These are phyloP conservation scores for Nowickia ferox DNA, from an alignment of 2,888 invertebrate species.

Conservation along the genomic window DNA sequence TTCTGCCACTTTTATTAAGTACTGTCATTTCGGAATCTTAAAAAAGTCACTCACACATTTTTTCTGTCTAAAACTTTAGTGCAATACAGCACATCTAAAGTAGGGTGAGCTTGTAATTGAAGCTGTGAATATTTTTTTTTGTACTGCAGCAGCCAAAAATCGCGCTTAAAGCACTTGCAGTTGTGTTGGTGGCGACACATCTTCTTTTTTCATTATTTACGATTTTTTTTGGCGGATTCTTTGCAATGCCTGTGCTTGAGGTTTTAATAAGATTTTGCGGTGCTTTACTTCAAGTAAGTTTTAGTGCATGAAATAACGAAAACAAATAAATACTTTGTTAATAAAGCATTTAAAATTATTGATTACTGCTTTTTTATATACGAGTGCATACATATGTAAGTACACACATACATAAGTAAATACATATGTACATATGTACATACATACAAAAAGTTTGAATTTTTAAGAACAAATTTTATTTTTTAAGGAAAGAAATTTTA, in stretches of 20 bases:
- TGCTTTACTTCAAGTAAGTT: slow-evolving; percentile 38
- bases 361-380: slow-evolving; percentile 23
- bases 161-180: slow-evolving; percentile 61
- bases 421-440: no score
- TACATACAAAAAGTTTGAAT: neutral
- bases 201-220: slow-evolving; percentile 40
- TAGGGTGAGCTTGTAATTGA: slow-evolving; percentile 68
- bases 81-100: neutral
- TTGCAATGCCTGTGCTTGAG: slow-evolving; percentile 48
- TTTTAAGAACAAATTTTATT: neutral
- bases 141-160: slow-evolving; percentile 60
- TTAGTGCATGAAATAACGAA: slow-evolving; percentile 43
- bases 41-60: no score
- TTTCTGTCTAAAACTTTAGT: neutral
- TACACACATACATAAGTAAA: neutral
- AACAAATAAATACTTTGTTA: slow-evolving; percentile 57
- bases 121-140: slow-evolving; percentile 60
- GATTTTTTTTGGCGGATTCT: slow-evolving; percentile 47
- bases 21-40: no score
- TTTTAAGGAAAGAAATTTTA: slow-evolving; percentile 5
- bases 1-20: no score
- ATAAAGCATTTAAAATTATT: slow-evolving; percentile 65
- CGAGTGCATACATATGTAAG: no score
- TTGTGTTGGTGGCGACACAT: slow-evolving; percentile 70
- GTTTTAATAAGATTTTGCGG: slow-evolving; percentile 60